Evolutionary conservation across 2,888 invertebrate genomes (phyloP), one percentile per base, ranked within the genome.

Genomic region (Orthonychiurus folsomi): DNA sequence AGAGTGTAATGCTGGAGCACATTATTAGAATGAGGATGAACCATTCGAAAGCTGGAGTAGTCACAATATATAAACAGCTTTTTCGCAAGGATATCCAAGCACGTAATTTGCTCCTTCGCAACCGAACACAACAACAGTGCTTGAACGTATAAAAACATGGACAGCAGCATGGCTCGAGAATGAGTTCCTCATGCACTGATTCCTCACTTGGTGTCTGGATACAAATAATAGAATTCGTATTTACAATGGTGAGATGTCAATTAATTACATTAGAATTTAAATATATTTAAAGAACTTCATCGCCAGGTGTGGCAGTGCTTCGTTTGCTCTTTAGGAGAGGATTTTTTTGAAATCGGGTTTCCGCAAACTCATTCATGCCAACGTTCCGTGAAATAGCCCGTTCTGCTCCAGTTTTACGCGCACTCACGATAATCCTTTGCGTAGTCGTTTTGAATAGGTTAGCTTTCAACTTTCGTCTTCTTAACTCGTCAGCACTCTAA

Each of bases 11-110:
- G 78, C 93, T 93, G 72, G 94, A 94, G 68, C 91, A 89, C 76
- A 93, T 90, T 76, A 95, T 95, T 71, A 94, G 81, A 73, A 92
- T 86, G 74, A 95, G 81, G 75, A 95, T 87, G 79, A 91, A 87
- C 88, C 90, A 93, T 80, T 95, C 94, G 80, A 95, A 95, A 72
- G 88, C 86, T 67, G 91, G 89, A 68, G 93, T 92, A 78, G 93
- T 92, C 66, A 92, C 92, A 73, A 92, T 85, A 73, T 85, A 86
- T 15, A 56, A 18, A 18, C n/a, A 12, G 5, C 50, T 12, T 12
- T 26, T 86, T 74, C 90, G 82, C 63, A 87, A 77, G 64, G 81
- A 79, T 76, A 85, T 84, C 89, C 89, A 91, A 9, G 1, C 26
- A 15, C 2, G 25, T 18, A 20, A 21, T n/a, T 26, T 54, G 24